Evolutionary conservation across 1,140 invertebrate species (phyloP), one percentile per base, ranked within the genome.

Genomic region (Pygmarrhopalites habei): DNA sequence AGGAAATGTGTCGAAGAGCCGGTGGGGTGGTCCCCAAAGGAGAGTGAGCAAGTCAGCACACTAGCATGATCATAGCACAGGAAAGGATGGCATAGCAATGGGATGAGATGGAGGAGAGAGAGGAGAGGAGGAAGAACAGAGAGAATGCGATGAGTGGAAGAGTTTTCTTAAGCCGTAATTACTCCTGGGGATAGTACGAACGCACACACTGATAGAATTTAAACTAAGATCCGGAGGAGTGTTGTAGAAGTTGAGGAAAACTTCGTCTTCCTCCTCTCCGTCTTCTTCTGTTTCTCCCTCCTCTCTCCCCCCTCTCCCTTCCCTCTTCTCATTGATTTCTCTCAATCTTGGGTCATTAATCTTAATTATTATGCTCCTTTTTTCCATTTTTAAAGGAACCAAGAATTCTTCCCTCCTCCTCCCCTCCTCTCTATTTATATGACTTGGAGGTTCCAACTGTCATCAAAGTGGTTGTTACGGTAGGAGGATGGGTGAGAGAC

Each of bases 331-430:
- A 67, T 67, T 67, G 65, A 67, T 67, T 67, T 62, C 62, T 63
- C 65, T 60, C 65, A 61, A 67, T 67, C 61, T 60, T 53, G 53
- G 57, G 65, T 67, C 65, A 61, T 67, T 67, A 67, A 67, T 67
- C 65, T 67, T 67, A 67, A 67, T 67, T 67, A 67, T 67, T 58
- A 61, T 44, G 21, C 61, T 63, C 60, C 49, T 52, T 52, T 52
- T 52, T 52, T 52, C 19, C 44, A 47, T 47, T 47, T 47, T 47
- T n/a, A 25, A 47, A 25, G 23, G 44, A 5, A 47, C 5, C 7
- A 47, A n/a, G 19, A 47, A 47, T 12, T 12, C 5, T 7, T 15
- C n/a, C 44, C 44, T 46, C 44, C 35, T 10, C 35, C n/a, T n/a
- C n/a, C n/a, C n/a, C n/a, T n/a, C n/a, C n/a, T n/a, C n/a, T 17